Base-by-base conservation (phyloP, 2,888 invertebrate species). In the Ornithoptera priamus region DNA sequence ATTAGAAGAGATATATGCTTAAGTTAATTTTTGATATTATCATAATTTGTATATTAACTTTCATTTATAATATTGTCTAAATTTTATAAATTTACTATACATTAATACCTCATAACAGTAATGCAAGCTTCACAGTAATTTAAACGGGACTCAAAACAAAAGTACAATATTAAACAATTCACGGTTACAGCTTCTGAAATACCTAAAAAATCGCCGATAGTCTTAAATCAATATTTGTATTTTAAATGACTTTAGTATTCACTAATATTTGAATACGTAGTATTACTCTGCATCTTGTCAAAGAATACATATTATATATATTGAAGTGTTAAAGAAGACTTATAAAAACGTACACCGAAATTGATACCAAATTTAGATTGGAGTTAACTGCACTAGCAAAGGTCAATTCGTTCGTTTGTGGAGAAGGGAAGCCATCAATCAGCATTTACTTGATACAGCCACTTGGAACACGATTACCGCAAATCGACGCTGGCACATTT, bases 401-500 rank as follows among this genome's bases (percentile, higher is more conserved):
- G 85, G 85, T 85, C 84, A 79, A 80, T 76, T 78, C 76, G 80
- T 80, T 81, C 85, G 81, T 84, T 84, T 84, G 81, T 79, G 75
- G 67, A 71, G 80, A 84, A 86, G 81, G 87, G 87, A 89, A 88
- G 83, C 78, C 80, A 89, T 90, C 85, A 86, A 88, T 90, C 89
- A 88, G 84, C 84, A 84, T 85, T 85, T 83, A 86, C 83, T 85
- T 87, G 84, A 87, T 86, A 86, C 83, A 83, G 84, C 81, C 88
- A 89, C 86, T 89, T 81, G 80, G 82, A 85, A 86, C 84, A 86
- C 85, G 83, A 88, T 89, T 86, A 87, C 84, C 83, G 82, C 82
- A 84, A 83, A 85, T 85, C 83, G 81, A 81, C 76, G 79, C 84
- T 90, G 90, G 90, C 88, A 73, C 78, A 80, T 83, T 81, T 87